Percentiles rank a stretch among this genome's conserved stretches.
Conservation (phyloP, 2,888 invertebrate genomes). For the Monopis laevigella region DNA sequence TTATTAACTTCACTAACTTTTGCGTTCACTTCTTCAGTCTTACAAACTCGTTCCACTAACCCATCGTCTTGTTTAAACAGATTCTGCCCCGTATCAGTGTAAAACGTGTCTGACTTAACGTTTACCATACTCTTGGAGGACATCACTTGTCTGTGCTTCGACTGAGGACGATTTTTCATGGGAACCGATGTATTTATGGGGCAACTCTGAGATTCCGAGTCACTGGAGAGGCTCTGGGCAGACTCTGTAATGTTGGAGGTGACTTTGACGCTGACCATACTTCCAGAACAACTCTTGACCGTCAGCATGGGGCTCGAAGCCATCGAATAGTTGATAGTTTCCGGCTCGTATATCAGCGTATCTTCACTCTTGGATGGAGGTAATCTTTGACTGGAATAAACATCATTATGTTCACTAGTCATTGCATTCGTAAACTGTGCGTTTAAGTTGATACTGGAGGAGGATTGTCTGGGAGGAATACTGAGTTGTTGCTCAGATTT, state of each 20-base stretch:
- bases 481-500: slow-evolving; percentile 84
- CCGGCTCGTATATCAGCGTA: slow-evolving; percentile 69
- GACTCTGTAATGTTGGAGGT: slow-evolving; percentile 70
- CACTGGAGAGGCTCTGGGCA: slow-evolving; percentile 72
- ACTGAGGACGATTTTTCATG: slow-evolving; percentile 61
- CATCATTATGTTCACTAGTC: slow-evolving; percentile 46
- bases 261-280: slow-evolving; percentile 71
- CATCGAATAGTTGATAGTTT: slow-evolving; percentile 67
- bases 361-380: slow-evolving; percentile 86
- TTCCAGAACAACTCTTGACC: slow-evolving; percentile 70
- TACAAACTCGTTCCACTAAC: too few species aligned
- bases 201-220: slow-evolving; percentile 69
- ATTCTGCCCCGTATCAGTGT: slow-evolving; percentile 51
- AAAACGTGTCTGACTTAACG: slow-evolving; percentile 62
- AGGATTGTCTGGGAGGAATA: slow-evolving; percentile 58
- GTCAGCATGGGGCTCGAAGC: slow-evolving; percentile 76
- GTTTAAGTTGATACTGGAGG: slow-evolving; percentile 57
- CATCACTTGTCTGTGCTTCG: slow-evolving; percentile 46
- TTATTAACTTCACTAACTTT: slow-evolving; percentile 28
- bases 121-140: slow-evolving; percentile 71
- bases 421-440: slow-evolving; percentile 56
- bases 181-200: slow-evolving; percentile 61
- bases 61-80: too few species aligned
- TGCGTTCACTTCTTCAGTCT: slow-evolving; percentile 22
- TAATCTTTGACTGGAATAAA: slow-evolving; percentile 59